Conservation (phyloP, 2,888 invertebrate genomes). For the Sinotaia quadrata region DNA sequence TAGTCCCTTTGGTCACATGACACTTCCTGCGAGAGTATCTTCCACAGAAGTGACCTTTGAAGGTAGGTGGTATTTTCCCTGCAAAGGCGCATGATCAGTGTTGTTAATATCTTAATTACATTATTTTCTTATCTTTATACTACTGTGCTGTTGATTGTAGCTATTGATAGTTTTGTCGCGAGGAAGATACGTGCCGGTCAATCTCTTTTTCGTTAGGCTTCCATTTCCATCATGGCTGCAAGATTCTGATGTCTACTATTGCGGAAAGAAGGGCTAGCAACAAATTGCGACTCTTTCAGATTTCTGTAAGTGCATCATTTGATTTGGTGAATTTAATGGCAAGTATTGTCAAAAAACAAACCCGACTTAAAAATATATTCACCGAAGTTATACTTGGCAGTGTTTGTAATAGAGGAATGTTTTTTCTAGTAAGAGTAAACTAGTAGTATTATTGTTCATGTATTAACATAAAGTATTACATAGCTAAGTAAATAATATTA, state of each 20-base stretch:
- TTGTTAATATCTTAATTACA: not conserved
- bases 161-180: not conserved
- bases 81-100: not conserved
- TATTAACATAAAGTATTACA: no score
- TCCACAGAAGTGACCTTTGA: conserved; percentile 28
- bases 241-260: conserved; percentile 14
- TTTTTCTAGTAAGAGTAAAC: no score
- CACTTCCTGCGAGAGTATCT: conserved; percentile 32
- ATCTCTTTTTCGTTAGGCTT: conserved; percentile 8
- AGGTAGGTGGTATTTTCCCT: conserved; percentile 21
- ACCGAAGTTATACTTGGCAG: no score
- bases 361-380: no score
- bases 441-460: no score
- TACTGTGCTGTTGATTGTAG: not conserved
- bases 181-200: conserved; percentile 7
- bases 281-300: no score
- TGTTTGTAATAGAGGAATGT: no score
- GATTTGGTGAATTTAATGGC: no score
- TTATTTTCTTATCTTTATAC: not conserved
- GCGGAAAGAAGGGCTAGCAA: no score
- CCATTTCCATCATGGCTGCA: conserved; percentile 31
- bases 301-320: no score
- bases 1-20: conserved; percentile 41
- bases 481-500: no score
- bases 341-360: no score